Evolutionary conservation across 2,113 vertebrate species (phyloP).

Genomic region (Tupaia chinensis): DNA sequence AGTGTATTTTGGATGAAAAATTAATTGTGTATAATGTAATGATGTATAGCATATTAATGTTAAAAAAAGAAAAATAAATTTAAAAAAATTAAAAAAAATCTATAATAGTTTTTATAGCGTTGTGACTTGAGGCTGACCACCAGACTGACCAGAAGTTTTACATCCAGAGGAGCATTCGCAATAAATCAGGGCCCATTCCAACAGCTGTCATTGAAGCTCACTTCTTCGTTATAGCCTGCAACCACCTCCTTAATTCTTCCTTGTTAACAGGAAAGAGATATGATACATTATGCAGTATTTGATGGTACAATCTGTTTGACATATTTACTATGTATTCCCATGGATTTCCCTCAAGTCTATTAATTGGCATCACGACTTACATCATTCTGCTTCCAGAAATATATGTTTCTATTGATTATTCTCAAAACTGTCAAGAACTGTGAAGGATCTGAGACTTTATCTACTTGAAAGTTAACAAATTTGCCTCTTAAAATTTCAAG

Average conservation of each 20-base stretch:
- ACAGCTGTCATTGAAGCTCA: background rate
- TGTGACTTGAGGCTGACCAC: background rate
- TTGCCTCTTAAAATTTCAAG: background rate
- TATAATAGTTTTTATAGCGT: background rate
- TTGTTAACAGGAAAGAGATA: background rate
- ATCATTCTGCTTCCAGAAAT: background rate
- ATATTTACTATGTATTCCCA: background rate
- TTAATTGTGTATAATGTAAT: too few species aligned
- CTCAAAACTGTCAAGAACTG: background rate
- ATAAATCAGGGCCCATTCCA: background rate
- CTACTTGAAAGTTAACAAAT: background rate
- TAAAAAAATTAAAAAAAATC: background rate
- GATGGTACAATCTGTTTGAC: background rate
- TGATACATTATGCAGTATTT: background rate
- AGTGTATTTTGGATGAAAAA: too few species aligned
- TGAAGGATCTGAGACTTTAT: background rate
- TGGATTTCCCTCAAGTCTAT: background rate
- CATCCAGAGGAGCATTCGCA: background rate
- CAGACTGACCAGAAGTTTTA: background rate
- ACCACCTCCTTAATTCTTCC: background rate
- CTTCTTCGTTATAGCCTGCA: background rate
- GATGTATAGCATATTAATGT: too few species aligned
- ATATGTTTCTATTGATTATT: background rate
- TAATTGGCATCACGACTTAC: background rate
- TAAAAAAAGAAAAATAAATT: too few species aligned